Percentiles rank a stretch among this genome's conserved stretches.
Evolutionary conservation across 2,797 vertebrate species (phyloP).

Genomic region (Sparus aurata): DNA sequence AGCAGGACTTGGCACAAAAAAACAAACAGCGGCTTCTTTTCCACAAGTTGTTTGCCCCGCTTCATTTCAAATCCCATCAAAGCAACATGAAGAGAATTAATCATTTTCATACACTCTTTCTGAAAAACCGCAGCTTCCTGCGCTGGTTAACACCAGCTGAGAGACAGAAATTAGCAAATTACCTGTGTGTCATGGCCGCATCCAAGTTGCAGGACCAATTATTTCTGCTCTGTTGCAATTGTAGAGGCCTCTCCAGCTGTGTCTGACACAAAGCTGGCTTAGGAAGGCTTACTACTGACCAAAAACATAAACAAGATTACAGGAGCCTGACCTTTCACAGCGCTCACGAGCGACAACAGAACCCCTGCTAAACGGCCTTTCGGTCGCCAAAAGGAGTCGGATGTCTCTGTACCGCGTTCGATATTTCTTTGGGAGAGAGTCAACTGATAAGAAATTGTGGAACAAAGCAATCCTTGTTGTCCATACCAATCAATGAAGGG

Average conservation of each 20-base stretch:
- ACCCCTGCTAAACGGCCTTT: constrained; percentile 58
- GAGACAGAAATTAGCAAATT: constrained; percentile 82
- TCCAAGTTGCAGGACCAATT: constrained; percentile 81
- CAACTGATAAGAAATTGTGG: constrained; percentile 30
- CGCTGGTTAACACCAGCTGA: constrained; percentile 63
- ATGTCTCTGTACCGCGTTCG: constrained; percentile 12
- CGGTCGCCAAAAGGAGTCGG: constrained; percentile 42
- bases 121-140: constrained; percentile 39
- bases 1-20: constrained; percentile 21
- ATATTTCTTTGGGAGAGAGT: constrained; percentile 16
- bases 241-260: constrained; percentile 81
- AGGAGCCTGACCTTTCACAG: constrained; percentile 67
- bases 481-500: constrained; percentile 58
- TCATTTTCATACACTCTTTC: constrained; percentile 60
- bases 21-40: constrained; percentile 14
- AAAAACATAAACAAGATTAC: constrained; percentile 82
- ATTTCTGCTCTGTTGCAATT: constrained; percentile 81
- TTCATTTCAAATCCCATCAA: constrained; percentile 30
- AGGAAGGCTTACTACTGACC: constrained; percentile 74
- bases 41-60: not conserved
- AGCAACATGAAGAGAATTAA: constrained; percentile 46
- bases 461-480: constrained; percentile 65
- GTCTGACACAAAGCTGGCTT: constrained; percentile 79
- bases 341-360: constrained; percentile 57
- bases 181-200: constrained; percentile 79